Evolutionary conservation across 2,888 invertebrate genomes (phyloP), one percentile per base, ranked within the genome.

Genomic region (Tachystola acroxantha): DNA sequence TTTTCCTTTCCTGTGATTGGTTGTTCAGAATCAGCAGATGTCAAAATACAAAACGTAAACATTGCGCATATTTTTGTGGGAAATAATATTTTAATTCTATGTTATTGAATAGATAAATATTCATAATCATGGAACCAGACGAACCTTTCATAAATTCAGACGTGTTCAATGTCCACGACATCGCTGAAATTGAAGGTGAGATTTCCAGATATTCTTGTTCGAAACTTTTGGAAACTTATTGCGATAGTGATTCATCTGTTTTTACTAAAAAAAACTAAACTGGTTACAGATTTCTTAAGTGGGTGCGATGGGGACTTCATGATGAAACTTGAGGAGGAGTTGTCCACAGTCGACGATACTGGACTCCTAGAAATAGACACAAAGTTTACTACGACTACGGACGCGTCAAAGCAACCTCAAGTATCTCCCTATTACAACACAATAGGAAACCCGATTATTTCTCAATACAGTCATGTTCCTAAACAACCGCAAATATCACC

Each of bases 141-240:
- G 84, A 84, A 52, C 55, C 71, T 30, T 75, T 85, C 47, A 63
- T 81, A 46, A 81, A 70, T 53, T 66, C 75, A 47, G 90, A 91
- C 55, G 89, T 89, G 35, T 92, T 92, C 63, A 91, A 91, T 70
- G 81, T 92, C 20, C 89, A 89, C 45, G 93, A 92, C 60, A 87
- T 93, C 30, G 87, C 89, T 51, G 92, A 91, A 64, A 88, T 93
- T 49, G 92, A 93, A 76, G 93, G 93, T 92, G 85, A 76, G 75
- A 28, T 14, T 25, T 29, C 4, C 16, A 16, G 16, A 16, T 4
- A 4, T 4, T 4, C 6, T 16, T 16, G 16, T 16, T 16, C 3
- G 16, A 16, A 4, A 16, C 16, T 16, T 16, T 3, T 16, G 16
- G 16, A n/a, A n/a, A n/a, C n/a, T n/a, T n/a, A n/a, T n/a, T n/a